Base-by-base conservation (phyloP, 2,888 invertebrate species). In the Eupeodes latifasciatus region DNA sequence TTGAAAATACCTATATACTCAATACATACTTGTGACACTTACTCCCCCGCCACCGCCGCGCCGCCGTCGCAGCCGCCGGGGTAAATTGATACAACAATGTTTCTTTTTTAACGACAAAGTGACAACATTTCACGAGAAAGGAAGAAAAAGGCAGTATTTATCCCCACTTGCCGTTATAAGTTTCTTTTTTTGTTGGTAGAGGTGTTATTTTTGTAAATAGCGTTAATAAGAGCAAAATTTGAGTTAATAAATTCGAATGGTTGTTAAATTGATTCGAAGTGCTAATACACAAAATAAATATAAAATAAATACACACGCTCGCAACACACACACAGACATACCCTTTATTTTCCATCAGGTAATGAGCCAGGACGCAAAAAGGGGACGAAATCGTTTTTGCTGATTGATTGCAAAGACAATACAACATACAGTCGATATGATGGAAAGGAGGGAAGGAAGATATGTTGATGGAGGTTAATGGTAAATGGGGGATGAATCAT, bases 401-500 rank as follows among this genome's bases (percentile, higher is more conserved):
- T 77, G 87, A 87, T 87, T 87, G 87, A 87, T 87, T 80, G 80
- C 80, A 83, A 84, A 66, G 87, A 87, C 87, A 81, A 80, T 83
- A 47, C n/a, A 75, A 86, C 4, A 16, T 2, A 6, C 16, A 5
- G 34, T n/a, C n/a, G 34, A n/a, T 47, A 27, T 27, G 27, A 2
- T 27, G 27, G 27, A 1, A 27, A 2, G 49, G 40, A 5, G 27
- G 44, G 44, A 12, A 3, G 44, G 44, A 19, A 1, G 19, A 1
- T 11, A 16, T 44, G 47, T 59, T 27, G 64, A 34, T 11, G 49
- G 51, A 62, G 19, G 44, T n/a, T 2, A 40, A 27, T 5, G 27
- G 76, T 12, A 16, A 72, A 47, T 44, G 19, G 61, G 49, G 55
- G 55, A 55, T 76, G 78, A 72, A 72, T 47, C 72, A 59, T 59